Percentiles rank a stretch among this genome's conserved stretches.
Conservation (phyloP, 2,888 invertebrate genomes). For the Pheosia tremula region DNA sequence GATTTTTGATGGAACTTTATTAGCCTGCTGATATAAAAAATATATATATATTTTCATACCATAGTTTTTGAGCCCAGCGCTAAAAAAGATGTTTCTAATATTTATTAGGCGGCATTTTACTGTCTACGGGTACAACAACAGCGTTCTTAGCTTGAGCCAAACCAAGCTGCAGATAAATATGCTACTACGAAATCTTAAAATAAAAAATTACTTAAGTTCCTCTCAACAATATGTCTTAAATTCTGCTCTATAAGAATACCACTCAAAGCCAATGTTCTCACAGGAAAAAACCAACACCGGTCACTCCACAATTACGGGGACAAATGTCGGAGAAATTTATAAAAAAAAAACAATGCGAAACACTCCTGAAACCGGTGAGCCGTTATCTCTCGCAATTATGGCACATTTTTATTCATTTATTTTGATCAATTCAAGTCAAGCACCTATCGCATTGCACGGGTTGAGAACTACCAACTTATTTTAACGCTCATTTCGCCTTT, state of each 20-base stretch:
- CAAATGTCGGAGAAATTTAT: conserved; percentile 48
- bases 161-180: too few relatives aligned
- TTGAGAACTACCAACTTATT: conserved; percentile 36
- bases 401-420: conserved; percentile 70
- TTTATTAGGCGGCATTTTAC: too few relatives aligned
- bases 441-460: conserved; percentile 70
- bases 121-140: too few relatives aligned
- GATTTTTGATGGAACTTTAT: conserved; percentile 60
- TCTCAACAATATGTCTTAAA: conserved; percentile 34
- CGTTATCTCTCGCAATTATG: conserved; percentile 67
- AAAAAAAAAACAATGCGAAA: conserved; percentile 68
- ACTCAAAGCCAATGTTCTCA: conserved; percentile 68
- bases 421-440: conserved; percentile 76
- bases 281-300: conserved; percentile 61
- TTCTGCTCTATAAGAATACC: conserved; percentile 25
- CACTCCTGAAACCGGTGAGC: conserved; percentile 66
- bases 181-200: too few relatives aligned
- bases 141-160: too few relatives aligned
- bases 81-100: too few relatives aligned
- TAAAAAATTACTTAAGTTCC: background rate
- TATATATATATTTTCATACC: background rate
- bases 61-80: background rate
- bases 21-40: conserved; percentile 16
- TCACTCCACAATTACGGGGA: conserved; percentile 33
- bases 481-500: conserved; percentile 26